These are phyloP conservation scores for Sepioteuthis lessoniana DNA, from an alignment of 2,888 invertebrate genomes.

Conservation along the genomic window DNA sequence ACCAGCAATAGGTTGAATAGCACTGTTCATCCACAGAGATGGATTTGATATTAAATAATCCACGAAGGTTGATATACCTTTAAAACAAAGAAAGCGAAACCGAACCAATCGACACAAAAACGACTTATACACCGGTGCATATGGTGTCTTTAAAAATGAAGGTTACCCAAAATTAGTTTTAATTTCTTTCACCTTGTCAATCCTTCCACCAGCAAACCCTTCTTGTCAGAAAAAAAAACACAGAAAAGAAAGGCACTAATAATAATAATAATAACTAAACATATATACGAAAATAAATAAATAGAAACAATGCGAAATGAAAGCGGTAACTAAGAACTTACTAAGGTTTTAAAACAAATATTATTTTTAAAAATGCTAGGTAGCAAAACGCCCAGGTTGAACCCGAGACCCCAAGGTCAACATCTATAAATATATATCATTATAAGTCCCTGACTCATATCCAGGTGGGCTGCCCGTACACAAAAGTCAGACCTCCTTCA, in stretches of 20 bases:
- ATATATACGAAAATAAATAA: background rate
- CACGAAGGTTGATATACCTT: too few relatives aligned
- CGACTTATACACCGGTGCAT: background rate
- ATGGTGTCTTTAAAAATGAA: background rate
- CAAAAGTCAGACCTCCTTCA: background rate
- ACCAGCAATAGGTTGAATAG: too few relatives aligned
- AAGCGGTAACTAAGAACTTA: background rate
- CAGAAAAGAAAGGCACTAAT: background rate
- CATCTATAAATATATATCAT: slow-evolving; percentile 33
- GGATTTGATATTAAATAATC: too few relatives aligned
- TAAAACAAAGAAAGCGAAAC: too few relatives aligned
- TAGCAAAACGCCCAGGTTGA: slow-evolving; percentile 14
- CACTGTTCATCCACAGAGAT: too few relatives aligned
- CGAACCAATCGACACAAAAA: too few relatives aligned
- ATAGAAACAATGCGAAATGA: background rate
- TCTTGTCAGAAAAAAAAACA: background rate
- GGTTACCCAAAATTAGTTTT: background rate
- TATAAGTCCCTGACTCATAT: slow-evolving; percentile 21
- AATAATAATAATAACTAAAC: background rate
- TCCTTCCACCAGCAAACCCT: background rate
- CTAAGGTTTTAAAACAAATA: background rate
- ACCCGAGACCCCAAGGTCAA: background rate
- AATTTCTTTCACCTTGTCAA: background rate
- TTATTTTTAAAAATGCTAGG: background rate
- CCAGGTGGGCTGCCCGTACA: background rate